phyloP scores from a whole-genome alignment of 2,113 vertebrate species.

The Apistogramma diplotaenia region DNA sequence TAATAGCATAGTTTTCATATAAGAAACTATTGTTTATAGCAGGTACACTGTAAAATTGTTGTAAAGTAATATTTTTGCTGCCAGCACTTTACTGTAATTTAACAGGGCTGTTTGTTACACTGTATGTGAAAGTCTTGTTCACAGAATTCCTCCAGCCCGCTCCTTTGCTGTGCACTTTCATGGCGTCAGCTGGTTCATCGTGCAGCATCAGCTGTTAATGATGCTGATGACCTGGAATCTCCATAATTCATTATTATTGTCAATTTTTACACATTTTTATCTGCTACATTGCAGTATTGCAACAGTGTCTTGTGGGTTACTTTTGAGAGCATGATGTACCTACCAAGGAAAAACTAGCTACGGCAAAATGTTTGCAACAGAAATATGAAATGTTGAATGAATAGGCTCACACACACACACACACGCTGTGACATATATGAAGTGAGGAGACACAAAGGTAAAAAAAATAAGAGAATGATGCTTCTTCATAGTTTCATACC shows the following conservation, averaged over 20 bases:
- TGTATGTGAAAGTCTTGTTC: background rate
- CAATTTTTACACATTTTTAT: background rate
- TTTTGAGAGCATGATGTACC: conserved; percentile 13
- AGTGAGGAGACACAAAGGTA: background rate
- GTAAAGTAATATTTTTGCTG: background rate
- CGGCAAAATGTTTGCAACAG: background rate
- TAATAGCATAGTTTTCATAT: background rate
- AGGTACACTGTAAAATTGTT: background rate
- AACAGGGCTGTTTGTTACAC: background rate
- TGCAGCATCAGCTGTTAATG: background rate
- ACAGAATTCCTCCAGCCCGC: background rate
- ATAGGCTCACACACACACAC: background rate
- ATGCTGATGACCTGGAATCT: background rate
- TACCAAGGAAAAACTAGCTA: conserved; percentile 8
- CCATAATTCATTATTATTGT: background rate
- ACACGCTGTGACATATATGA: background rate
- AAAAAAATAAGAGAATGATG: background rate
- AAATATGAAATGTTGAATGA: conserved; percentile 27
- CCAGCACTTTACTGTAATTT: background rate
- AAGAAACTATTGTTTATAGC: background rate
- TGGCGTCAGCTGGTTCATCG: too few relatives aligned
- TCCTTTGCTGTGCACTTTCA: background rate
- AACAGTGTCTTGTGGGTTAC: background rate
- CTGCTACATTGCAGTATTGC: background rate
- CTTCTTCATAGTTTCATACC: background rate